phyloP scores from a whole-genome alignment of 1,140 invertebrate species.

The Myzus persicae region DNA sequence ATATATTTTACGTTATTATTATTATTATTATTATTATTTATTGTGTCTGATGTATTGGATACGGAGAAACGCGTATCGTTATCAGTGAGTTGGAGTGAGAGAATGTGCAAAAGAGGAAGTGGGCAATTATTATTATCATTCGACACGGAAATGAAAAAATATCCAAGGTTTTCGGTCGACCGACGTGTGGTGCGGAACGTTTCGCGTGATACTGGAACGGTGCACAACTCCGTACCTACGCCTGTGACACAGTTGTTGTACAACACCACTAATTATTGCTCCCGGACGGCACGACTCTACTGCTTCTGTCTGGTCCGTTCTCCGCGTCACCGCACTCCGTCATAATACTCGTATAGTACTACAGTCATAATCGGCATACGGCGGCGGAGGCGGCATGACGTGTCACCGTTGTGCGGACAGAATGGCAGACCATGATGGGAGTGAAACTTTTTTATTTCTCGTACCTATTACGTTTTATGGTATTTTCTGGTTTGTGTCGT shows the following conservation, averaged over 20 bases:
- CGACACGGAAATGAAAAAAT: neutral
- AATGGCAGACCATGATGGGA: neutral
- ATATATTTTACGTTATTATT: neutral
- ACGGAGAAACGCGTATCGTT: constrained; percentile 31
- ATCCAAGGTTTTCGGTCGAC: neutral
- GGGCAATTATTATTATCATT: neutral
- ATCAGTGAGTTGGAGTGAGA: constrained; percentile 20
- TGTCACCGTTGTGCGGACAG: neutral
- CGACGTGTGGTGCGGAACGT: neutral
- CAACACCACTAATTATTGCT: neutral
- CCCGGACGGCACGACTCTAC: neutral
- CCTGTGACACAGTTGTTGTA: neutral
- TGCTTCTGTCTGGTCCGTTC: neutral
- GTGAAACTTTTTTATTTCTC: neutral
- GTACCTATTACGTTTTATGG: neutral
- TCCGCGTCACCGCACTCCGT: neutral
- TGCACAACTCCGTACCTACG: neutral
- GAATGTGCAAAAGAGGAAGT: neutral
- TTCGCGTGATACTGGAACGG: neutral
- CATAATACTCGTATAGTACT: too few relatives aligned
- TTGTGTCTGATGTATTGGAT: neutral
- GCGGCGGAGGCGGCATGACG: neutral
- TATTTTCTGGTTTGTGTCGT: neutral
- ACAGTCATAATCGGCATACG: too few relatives aligned
- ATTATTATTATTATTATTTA: constrained; percentile 18